phyloP scores from a whole-genome alignment of 92 coral and sea anemone genomes.

The Chrysogorgia sp. region DNA sequence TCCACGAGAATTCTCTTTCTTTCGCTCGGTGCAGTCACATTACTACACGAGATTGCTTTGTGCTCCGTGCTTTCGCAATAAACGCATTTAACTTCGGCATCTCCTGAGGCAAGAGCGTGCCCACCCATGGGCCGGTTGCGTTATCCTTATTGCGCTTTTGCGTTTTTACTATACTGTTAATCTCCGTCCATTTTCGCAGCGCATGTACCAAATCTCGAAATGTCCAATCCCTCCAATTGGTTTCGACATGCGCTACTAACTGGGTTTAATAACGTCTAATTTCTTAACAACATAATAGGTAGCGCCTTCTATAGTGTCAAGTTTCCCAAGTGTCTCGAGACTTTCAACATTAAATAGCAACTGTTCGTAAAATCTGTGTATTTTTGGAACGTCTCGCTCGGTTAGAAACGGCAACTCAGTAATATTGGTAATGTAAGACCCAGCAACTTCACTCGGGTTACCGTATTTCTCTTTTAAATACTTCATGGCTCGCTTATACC shows the following conservation, averaged over 20 bases:
- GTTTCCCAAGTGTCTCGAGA: constrained; percentile 56
- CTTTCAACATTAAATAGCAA: constrained; percentile 51
- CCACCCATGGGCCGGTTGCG: too few species aligned
- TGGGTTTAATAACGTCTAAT: constrained; percentile 29
- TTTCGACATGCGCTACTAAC: constrained; percentile 25
- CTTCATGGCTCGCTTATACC: constrained; percentile 42
- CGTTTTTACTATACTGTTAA: constrained; percentile 22
- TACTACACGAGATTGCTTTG: constrained; percentile 13
- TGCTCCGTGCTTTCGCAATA: constrained; percentile 37
- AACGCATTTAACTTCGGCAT: constrained; percentile 27
- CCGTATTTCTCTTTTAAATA: constrained; percentile 38
- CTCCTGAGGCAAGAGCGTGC: not conserved
- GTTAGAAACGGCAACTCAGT: constrained; percentile 43
- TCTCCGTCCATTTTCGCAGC: constrained; percentile 50
- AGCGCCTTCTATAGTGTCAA: constrained; percentile 40
- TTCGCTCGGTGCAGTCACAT: constrained; percentile 23
- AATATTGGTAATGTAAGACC: constrained; percentile 38
- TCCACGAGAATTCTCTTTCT: constrained; percentile 16
- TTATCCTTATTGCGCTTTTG: not conserved
- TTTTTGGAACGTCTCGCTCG: constrained; percentile 44
- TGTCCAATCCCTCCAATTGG: constrained; percentile 48
- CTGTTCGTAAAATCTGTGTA: constrained; percentile 52
- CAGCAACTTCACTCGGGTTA: constrained; percentile 48
- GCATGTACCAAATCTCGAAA: constrained; percentile 31
- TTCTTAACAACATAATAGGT: constrained; percentile 29